A percentile compares a stretch with the other conserved stretches of the same genome.
Conservation (phyloP, 2,888 invertebrate genomes). For the Dendrolimus pini region DNA sequence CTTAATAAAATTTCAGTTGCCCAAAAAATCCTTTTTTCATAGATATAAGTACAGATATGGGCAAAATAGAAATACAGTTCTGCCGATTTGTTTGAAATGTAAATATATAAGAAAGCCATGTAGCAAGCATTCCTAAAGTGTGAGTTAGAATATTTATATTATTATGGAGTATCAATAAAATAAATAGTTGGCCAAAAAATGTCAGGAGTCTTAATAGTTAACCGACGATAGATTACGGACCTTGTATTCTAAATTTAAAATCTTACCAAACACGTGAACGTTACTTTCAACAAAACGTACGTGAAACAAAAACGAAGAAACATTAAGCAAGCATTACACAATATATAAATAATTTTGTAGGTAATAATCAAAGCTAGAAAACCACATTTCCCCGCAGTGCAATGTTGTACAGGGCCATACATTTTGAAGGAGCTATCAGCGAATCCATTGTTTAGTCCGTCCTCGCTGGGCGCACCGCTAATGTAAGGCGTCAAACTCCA, state of each 20-base stretch:
- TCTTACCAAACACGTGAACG: not conserved
- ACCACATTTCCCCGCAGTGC: not conserved
- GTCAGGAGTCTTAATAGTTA: too few species aligned
- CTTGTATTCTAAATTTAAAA: slow-evolving; percentile 4
- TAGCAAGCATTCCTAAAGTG: too few species aligned
- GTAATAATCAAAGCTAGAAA: not conserved
- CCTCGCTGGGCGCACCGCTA: slow-evolving; percentile 27
- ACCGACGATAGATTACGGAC: too few species aligned
- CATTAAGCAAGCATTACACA: not conserved
- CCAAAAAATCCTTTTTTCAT: too few species aligned
- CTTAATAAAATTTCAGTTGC: too few species aligned
- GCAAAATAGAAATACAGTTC: too few species aligned
- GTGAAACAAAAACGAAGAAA: slow-evolving; percentile 24
- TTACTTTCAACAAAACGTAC: slow-evolving; percentile 18
- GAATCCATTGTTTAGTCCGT: slow-evolving; percentile 20
- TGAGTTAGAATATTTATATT: too few species aligned
- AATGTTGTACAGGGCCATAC: not conserved
- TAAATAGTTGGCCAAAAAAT: too few species aligned
- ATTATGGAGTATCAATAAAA: too few species aligned
- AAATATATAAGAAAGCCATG: too few species aligned
- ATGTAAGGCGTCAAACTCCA: slow-evolving; percentile 38
- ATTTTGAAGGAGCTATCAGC: not conserved
- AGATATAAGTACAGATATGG: too few species aligned
- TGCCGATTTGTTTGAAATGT: too few species aligned
- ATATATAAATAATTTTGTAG: slow-evolving; percentile 5